Conservation (phyloP, 2,113 vertebrate genomes). For the Gambusia holbrooki region DNA sequence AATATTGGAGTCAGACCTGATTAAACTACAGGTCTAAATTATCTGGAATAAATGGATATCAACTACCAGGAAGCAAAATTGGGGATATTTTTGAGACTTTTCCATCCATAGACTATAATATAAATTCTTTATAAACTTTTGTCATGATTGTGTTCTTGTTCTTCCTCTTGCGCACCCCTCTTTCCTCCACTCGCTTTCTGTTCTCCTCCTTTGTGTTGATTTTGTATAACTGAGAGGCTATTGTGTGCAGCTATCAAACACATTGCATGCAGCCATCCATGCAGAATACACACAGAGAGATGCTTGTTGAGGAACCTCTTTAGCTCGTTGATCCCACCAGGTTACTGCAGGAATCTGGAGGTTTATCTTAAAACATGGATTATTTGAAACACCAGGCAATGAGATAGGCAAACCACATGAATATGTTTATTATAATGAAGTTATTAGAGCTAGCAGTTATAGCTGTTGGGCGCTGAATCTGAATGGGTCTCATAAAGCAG, state of each 20-base stretch:
- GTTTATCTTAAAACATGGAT: not conserved
- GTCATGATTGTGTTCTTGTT: constrained; percentile 38
- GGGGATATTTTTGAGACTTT: not conserved
- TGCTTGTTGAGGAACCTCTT: constrained; percentile 35
- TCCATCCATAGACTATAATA: not conserved
- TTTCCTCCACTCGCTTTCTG: constrained; percentile 32
- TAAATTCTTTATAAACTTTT: constrained; percentile 18
- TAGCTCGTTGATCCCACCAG: constrained; percentile 33
- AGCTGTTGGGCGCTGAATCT: constrained; percentile 7
- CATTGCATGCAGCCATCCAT: constrained; percentile 67
- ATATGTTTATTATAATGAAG: constrained; percentile 1
- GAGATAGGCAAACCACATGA: not conserved
- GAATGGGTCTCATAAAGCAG: constrained; percentile 20
- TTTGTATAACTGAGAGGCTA: constrained; percentile 58
- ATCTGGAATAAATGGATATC: not conserved
- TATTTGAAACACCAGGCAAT: not conserved
- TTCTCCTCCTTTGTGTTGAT: constrained; percentile 64
- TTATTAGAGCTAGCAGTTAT: constrained; percentile 34
- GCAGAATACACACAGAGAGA: constrained; percentile 62
- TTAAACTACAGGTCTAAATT: not conserved
- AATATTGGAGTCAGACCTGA: not conserved
- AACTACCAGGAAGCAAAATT: not conserved
- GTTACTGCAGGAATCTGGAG: not conserved
- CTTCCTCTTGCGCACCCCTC: not conserved
- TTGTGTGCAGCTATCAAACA: constrained; percentile 63